A percentile compares a stretch with the other conserved stretches of the same genome.
phyloP scores from a whole-genome alignment of 2,888 invertebrate genomes.

The Pheosia gnoma region DNA sequence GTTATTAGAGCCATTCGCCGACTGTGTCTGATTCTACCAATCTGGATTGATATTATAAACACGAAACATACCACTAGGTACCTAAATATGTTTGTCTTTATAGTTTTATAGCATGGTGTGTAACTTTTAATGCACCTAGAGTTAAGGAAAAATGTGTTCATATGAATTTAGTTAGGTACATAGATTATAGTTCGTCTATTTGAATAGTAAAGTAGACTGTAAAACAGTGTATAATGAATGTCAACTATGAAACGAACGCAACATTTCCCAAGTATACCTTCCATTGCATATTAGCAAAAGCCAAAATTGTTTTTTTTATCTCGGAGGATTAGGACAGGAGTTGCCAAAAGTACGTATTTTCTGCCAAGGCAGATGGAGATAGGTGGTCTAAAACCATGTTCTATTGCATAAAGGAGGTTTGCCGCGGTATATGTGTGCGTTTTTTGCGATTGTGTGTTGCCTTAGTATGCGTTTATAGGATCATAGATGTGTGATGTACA shows the following conservation, averaged over 20 bases:
- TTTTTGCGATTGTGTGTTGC: too few relatives aligned
- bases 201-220: conserved; percentile 72
- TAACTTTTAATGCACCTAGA: conserved; percentile 70
- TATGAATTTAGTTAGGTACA: conserved; percentile 79
- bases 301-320: conserved; percentile 16
- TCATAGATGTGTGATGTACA: too few relatives aligned
- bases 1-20: conserved; percentile 21
- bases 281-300: conserved; percentile 38
- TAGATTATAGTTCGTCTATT: conserved; percentile 72
- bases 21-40: conserved; percentile 33
- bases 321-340: neutral
- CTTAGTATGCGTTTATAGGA: too few relatives aligned
- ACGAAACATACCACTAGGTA: conserved; percentile 44
- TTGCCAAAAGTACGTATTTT: too few relatives aligned
- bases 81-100: conserved; percentile 47
- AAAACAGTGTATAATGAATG: conserved; percentile 66
- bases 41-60: conserved; percentile 41
- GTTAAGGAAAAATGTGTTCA: conserved; percentile 82
- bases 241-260: conserved; percentile 46
- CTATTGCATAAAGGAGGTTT: too few relatives aligned
- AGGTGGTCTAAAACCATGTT: too few relatives aligned
- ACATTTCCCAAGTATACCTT: conserved; percentile 35
- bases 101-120: conserved; percentile 68
- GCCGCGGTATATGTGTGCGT: too few relatives aligned
- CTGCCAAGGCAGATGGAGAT: too few relatives aligned